phyloP scores from a whole-genome alignment of 2,797 vertebrate genomes.

The Sebastes iracundus region DNA sequence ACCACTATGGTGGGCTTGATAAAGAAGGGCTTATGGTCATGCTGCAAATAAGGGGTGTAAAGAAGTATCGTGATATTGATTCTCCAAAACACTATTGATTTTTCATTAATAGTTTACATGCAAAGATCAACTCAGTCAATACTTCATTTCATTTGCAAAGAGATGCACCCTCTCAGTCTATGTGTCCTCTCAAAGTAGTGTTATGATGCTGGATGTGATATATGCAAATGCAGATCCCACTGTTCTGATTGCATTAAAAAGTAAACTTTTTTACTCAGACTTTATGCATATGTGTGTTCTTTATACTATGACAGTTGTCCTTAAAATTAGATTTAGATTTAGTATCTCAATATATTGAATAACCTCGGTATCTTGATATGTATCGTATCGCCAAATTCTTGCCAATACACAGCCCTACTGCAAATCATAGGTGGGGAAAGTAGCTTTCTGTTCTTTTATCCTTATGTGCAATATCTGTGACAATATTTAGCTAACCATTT shows the following conservation, averaged over 20 bases:
- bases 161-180: background rate
- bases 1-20: background rate
- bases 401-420: background rate
- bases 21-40: background rate
- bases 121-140: background rate
- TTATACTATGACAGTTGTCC: background rate
- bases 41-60: background rate
- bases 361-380: rapidly evolving
- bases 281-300: background rate
- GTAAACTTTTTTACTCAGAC: background rate
- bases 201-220: background rate
- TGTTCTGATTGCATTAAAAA: background rate
- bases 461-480: background rate
- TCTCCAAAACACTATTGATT: background rate
- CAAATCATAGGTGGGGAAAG: background rate
- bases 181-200: background rate
- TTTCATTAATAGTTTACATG: background rate
- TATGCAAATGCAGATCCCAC: background rate
- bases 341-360: background rate
- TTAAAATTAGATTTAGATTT: background rate
- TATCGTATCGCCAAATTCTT: background rate
- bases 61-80: no score
- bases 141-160: rapidly evolving
- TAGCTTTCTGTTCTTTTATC: background rate
- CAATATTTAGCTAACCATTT: background rate